These are phyloP conservation scores for Mus spretus DNA, from an alignment of 2,797 vertebrate genomes.

Conservation along the genomic window DNA sequence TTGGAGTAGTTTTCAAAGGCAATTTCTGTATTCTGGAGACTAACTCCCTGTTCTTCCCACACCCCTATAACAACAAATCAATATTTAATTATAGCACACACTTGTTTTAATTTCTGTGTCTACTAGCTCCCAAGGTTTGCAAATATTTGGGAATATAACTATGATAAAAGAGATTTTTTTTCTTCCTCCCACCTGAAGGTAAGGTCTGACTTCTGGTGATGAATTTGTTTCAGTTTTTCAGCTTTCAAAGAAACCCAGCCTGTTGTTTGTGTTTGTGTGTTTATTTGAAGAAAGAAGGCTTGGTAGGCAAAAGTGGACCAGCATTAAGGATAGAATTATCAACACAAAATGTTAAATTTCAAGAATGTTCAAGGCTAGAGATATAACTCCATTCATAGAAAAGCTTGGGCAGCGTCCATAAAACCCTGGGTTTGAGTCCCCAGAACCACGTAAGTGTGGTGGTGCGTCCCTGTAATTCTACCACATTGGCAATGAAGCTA, in stretches of 20 bases:
- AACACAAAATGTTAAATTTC: conserved; percentile 69
- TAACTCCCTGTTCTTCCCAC: not conserved
- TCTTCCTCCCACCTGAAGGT: conserved; percentile 1
- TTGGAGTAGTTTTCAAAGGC: conserved; percentile 9
- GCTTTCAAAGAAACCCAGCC: conserved; percentile 18
- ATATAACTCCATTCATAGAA: not conserved
- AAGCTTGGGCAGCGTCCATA: not conserved
- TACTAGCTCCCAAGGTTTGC: conserved; percentile 26
- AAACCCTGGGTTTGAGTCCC: not conserved
- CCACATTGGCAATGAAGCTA: not conserved
- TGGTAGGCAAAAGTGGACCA: conserved; percentile 17
- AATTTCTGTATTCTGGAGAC: conserved; percentile 15
- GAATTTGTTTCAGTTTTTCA: conserved; percentile 48
- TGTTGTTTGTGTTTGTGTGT: not conserved
- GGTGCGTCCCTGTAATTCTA: not conserved
- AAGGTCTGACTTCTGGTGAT: not conserved
- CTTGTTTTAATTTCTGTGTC: conserved; percentile 17
- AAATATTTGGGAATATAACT: conserved; percentile 24
- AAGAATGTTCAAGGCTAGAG: conserved; percentile 79
- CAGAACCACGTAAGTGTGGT: not conserved
- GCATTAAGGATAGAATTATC: not conserved
- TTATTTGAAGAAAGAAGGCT: conserved; percentile 12
- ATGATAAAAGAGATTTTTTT: conserved; percentile 35
- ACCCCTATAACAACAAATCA: not conserved
- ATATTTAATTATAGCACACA: conserved; percentile 18